A percentile compares a stretch with the other conserved stretches of the same genome.
Conservation (phyloP, 2,888 invertebrate species). For the Drosophila putrida region DNA sequence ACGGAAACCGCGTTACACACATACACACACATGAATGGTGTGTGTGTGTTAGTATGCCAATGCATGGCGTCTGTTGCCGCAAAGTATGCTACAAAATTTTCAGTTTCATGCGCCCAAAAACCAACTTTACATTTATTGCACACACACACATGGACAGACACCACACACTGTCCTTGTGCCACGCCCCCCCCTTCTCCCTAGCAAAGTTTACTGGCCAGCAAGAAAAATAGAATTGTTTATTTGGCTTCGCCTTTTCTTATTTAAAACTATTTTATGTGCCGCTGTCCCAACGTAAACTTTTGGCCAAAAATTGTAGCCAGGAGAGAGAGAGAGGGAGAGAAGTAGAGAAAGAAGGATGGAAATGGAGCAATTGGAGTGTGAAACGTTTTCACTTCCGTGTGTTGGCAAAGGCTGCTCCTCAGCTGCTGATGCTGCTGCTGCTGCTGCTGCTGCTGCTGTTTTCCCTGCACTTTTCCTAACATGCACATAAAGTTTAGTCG, state of each 20-base stretch:
- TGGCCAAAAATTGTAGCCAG: constrained; percentile 44
- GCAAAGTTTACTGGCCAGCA: constrained; percentile 41
- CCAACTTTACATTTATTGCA: constrained; percentile 71
- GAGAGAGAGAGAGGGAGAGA: constrained; percentile 1
- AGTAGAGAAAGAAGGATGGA: background rate
- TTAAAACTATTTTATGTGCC: constrained; percentile 79
- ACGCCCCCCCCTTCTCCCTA: constrained; percentile 21
- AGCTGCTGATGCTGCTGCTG: constrained; percentile 1
- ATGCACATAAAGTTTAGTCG: constrained; percentile 75
- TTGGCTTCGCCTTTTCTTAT: constrained; percentile 75
- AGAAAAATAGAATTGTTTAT: constrained; percentile 79
- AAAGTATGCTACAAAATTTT: constrained; percentile 75
- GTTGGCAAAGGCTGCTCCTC: constrained; percentile 39
- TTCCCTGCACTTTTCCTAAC: constrained; percentile 67
- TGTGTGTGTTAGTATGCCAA: constrained; percentile 70
- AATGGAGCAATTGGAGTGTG: constrained; percentile 76
- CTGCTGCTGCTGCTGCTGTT: constrained; percentile 25
- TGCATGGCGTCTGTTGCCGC: constrained; percentile 55
- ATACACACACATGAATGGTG: constrained; percentile 17
- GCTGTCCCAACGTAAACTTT: constrained; percentile 71
- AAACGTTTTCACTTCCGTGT: constrained; percentile 81
- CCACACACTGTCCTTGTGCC: constrained; percentile 47
- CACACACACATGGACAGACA: constrained; percentile 4
- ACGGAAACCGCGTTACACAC: constrained; percentile 57
- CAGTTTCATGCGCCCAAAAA: constrained; percentile 74